These are phyloP conservation scores for Passer domesticus DNA, from an alignment of 2,113 vertebrate species.

Conservation along the genomic window DNA sequence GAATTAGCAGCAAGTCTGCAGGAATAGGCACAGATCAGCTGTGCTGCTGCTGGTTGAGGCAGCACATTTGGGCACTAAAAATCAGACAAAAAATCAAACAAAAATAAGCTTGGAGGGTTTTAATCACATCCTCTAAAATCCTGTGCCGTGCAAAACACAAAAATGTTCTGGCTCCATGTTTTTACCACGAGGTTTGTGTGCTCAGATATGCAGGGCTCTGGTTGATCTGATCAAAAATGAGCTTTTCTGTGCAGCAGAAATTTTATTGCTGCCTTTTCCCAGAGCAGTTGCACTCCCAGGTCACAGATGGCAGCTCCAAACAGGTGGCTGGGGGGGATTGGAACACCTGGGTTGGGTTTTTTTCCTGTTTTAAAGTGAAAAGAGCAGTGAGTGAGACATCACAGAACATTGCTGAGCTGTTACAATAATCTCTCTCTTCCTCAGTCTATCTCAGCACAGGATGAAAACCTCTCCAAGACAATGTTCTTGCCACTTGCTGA, in stretches of 20 bases:
- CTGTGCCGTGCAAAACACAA: background rate
- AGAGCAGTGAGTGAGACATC: background rate
- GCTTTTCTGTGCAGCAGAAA: background rate
- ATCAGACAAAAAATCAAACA: background rate
- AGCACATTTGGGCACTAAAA: background rate
- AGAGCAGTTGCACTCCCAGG: background rate
- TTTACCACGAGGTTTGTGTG: background rate
- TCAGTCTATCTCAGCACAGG: slow-evolving; percentile 95
- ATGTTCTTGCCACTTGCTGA: slow-evolving; percentile 98
- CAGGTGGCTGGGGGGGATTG: background rate
- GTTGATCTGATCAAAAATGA: background rate
- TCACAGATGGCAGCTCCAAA: background rate
- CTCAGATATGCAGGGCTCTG: background rate
- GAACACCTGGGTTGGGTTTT: background rate
- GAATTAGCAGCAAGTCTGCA: background rate
- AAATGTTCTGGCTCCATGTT: background rate
- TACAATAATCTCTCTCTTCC: slow-evolving; percentile 9
- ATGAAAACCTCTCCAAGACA: slow-evolving; percentile 94
- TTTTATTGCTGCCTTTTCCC: background rate
- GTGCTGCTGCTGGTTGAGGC: background rate
- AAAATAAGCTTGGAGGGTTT: background rate
- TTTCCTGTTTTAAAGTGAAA: background rate
- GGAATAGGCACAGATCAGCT: background rate
- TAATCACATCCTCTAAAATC: background rate
- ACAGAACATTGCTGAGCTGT: background rate